These are phyloP conservation scores for Lota lota DNA, from an alignment of 2,113 vertebrate genomes.

Conservation along the genomic window DNA sequence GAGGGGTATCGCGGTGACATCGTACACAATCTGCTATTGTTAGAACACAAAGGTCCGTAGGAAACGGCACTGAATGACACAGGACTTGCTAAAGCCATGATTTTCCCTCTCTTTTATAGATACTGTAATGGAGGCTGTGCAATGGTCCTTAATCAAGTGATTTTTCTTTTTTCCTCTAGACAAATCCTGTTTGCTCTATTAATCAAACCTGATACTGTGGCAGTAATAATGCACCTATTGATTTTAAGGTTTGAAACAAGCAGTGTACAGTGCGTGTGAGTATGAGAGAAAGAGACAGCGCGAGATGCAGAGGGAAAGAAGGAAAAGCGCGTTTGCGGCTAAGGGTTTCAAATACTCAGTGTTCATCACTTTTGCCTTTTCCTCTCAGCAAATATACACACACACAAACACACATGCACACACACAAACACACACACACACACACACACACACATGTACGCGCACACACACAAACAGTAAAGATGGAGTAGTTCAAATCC, in stretches of 20 bases:
- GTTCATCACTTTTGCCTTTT: background rate
- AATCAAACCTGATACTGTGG: slow-evolving; percentile 27
- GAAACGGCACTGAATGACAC: no score
- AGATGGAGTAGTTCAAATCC: background rate
- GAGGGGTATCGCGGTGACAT: no score
- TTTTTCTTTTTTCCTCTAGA: slow-evolving; percentile 5
- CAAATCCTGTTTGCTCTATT: slow-evolving; percentile 35
- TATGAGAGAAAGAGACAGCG: background rate
- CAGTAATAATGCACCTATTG: slow-evolving; percentile 43
- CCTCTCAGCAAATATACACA: background rate
- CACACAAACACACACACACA: slow-evolving; percentile 16
- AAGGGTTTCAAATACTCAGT: background rate
- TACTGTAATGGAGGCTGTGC: no score
- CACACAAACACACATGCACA: background rate
- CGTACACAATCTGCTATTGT: no score
- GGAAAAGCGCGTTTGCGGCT: background rate
- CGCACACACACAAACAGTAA: slow-evolving; percentile 22
- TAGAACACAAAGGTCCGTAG: no score
- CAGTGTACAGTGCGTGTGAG: background rate
- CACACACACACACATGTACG: background rate
- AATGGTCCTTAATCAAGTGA: background rate
- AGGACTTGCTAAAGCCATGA: no score
- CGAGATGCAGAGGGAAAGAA: no score
- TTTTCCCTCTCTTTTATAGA: no score
- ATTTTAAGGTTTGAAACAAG: slow-evolving; percentile 22